A percentile compares a stretch with the other conserved stretches of the same genome.
Conservation (phyloP, 2,888 invertebrate species). For the Macrophya alboannulata region DNA sequence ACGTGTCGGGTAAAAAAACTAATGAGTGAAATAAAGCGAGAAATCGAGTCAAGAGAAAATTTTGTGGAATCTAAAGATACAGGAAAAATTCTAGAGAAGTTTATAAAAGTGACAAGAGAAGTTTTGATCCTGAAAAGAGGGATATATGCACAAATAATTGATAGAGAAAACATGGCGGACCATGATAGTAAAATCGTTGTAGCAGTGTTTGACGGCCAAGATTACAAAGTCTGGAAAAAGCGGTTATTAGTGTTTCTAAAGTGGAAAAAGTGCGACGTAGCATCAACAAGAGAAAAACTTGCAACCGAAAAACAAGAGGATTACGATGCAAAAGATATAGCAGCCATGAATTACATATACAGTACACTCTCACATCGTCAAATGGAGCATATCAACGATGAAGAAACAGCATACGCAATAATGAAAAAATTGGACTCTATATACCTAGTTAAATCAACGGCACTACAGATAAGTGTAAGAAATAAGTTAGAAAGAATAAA, state of each 20-base stretch:
- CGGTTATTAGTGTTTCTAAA: constrained; percentile 56
- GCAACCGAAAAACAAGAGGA: constrained; percentile 47
- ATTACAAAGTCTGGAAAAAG: constrained; percentile 61
- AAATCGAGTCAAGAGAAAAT: too few species aligned
- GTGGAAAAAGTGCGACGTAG: constrained; percentile 13
- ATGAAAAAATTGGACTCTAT: constrained; percentile 60
- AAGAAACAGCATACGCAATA: constrained; percentile 60
- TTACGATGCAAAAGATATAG: constrained; percentile 54
- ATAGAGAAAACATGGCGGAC: too few species aligned
- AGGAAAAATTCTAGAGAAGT: too few species aligned
- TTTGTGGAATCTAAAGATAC: too few species aligned
- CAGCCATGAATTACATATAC: constrained; percentile 58
- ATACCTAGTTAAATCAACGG: constrained; percentile 60
- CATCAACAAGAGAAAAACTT: constrained; percentile 45
- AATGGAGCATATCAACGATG: constrained; percentile 57
- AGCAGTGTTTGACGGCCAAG: constrained; percentile 55
- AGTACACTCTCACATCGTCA: constrained; percentile 60
- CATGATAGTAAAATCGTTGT: not conserved
- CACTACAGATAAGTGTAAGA: constrained; percentile 57
- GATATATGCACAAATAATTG: too few species aligned
- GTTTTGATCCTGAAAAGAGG: too few species aligned
- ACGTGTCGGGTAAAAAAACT: too few species aligned
- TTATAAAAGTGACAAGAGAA: too few species aligned
- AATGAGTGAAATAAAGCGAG: too few species aligned
- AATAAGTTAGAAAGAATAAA: too few species aligned